Base-by-base conservation (phyloP, 2,113 vertebrate species). In the Rhinichthys klamathensis region DNA sequence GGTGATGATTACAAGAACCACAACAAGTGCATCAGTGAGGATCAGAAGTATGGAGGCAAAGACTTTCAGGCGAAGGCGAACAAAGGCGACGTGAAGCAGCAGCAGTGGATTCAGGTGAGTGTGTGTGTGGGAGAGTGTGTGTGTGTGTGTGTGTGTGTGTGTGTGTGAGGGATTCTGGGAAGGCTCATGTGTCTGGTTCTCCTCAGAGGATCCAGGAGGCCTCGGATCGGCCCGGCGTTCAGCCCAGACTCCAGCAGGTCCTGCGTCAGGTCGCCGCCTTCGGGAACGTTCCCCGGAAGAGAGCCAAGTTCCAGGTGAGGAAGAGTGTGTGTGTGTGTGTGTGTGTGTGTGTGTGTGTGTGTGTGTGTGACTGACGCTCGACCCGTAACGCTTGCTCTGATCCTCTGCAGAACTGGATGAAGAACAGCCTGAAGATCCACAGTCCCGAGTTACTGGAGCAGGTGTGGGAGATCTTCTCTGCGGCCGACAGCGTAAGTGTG, bases 11-110 rank as follows among this genome's bases (percentile, higher is more conserved):
- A 99, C 86, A 98, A 96, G 89, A 92, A 88, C 54, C 98, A 99
- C 0, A 79, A 93, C 61, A 97, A 93, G 72, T 99, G 97, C 0
- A 87, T 99, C 69, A 97, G 94, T 12, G 98, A 99, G 89, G 96
- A 98, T 78, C 96, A 99, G 93, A 99, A 99, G 84, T 99, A 99
- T 0, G 98, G 98, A 15, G 98, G 98, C 21, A 99, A 97, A 91
- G 95, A 92, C 23, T 98, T 93, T 56, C 97, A 98, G 90, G 95
- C 93, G 0, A 99, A 97, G 91, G 88, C 94, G 9, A 96, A 94
- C 85, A 99, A 99, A 93, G 97, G 97, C 6, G 97, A 98, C 10
- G 88, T 94, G 38, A 99, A 99, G 78, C 98, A 99, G 90, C 96
- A 98, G 90, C 95, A 96, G 1, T 99, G 98, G 98, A 93, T 98